Conservation (phyloP, 2,797 vertebrate genomes). For the Sorex maritimensis region DNA sequence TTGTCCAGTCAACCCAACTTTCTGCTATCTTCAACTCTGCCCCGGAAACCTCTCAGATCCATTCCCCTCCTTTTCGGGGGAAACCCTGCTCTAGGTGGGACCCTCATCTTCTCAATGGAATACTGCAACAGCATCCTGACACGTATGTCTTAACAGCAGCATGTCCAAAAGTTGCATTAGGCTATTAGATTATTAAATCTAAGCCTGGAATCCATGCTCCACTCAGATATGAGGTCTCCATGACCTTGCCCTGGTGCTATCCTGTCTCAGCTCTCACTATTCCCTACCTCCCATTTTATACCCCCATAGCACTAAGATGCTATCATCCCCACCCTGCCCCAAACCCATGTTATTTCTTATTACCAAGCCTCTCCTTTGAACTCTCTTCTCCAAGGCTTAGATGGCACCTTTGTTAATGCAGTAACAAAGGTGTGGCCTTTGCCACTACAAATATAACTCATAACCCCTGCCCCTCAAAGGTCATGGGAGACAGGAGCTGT, state of each 20-base stretch:
- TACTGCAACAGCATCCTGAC: neutral
- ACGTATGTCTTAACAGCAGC: neutral
- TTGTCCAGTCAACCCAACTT: neutral
- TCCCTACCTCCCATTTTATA: neutral
- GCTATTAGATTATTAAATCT: neutral
- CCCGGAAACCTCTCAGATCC: neutral
- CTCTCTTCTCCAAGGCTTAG: neutral
- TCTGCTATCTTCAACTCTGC: neutral
- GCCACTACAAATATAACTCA: neutral
- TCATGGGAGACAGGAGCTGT: neutral
- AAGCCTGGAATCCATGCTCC: neutral
- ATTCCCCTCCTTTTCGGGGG: neutral
- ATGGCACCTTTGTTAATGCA: neutral
- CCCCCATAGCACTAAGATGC: neutral
- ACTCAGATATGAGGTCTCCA: neutral
- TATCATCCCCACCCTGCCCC: neutral
- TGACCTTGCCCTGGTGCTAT: neutral
- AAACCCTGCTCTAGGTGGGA: neutral
- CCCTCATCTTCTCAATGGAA: neutral
- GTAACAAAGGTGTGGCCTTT: neutral
- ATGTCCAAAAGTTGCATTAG: neutral
- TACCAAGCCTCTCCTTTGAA: neutral
- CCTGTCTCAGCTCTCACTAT: neutral
- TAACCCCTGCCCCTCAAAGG: neutral
- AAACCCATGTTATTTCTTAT: neutral